These are phyloP conservation scores for Platycnemis pennipes DNA, from an alignment of 2,888 invertebrate genomes.

Conservation along the genomic window DNA sequence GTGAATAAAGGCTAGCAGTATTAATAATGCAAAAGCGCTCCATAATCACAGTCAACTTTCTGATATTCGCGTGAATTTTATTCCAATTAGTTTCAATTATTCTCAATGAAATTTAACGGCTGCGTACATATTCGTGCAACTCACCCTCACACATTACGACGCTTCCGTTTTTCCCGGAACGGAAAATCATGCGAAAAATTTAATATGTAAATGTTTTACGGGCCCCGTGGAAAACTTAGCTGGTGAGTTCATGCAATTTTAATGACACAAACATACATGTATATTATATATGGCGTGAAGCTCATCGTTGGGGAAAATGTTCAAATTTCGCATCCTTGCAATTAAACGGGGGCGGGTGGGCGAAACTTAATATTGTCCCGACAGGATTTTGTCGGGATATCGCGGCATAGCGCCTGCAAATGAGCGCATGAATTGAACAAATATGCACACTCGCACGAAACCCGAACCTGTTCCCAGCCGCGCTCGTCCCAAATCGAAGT, in stretches of 20 bases:
- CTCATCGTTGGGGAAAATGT: neutral
- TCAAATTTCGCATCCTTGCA: neutral
- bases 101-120: neutral
- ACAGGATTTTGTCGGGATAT: neutral
- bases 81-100: neutral
- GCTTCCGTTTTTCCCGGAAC: neutral
- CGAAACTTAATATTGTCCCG: slow-evolving; percentile 6
- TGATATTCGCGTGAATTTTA: slow-evolving; percentile 1
- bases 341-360: neutral
- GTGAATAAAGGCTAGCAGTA: neutral
- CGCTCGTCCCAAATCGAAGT: neutral
- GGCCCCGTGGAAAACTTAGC: neutral
- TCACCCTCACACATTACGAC: neutral
- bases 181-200: slow-evolving; percentile 4
- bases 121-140: neutral
- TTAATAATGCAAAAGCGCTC: neutral
- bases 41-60: neutral
- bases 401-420: slow-evolving; percentile 6
- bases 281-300: neutral
- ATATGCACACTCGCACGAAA: neutral
- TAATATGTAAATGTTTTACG: neutral
- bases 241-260: neutral
- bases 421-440: slow-evolving; percentile 14
- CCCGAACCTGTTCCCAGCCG: slow-evolving; percentile 13
- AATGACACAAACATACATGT: neutral